phyloP scores from a whole-genome alignment of 2,113 vertebrate species.

The Dipodomys spectabilis region DNA sequence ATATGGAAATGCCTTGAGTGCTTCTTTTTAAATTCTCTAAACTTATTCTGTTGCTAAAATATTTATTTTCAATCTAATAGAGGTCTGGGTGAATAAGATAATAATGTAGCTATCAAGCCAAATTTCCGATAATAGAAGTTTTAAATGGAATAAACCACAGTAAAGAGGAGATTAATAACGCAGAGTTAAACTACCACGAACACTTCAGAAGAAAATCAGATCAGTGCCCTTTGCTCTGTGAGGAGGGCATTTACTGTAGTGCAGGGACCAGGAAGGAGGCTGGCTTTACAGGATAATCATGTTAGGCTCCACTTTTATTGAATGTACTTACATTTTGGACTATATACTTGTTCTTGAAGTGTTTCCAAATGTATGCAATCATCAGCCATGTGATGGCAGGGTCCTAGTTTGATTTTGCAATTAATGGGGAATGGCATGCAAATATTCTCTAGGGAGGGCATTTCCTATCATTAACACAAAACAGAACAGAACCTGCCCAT shows the following conservation, averaged over 20 bases:
- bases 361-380: slow-evolving; percentile 62
- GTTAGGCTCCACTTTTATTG: slow-evolving; percentile 33
- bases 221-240: neutral
- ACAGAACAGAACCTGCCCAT: neutral
- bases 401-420: slow-evolving; percentile 23
- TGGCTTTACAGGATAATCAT: slow-evolving; percentile 12
- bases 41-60: slow-evolving; percentile 63
- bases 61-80: slow-evolving; percentile 50
- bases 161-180: slow-evolving; percentile 58
- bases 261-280: neutral
- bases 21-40: slow-evolving; percentile 45
- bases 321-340: slow-evolving; percentile 46
- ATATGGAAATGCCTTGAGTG: slow-evolving; percentile 52
- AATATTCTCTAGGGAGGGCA: neutral
- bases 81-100: slow-evolving; percentile 54
- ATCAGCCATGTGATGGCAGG: neutral
- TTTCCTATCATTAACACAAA: neutral
- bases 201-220: slow-evolving; percentile 46
- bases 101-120: slow-evolving; percentile 44
- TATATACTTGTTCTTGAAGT: slow-evolving; percentile 49
- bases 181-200: slow-evolving; percentile 6
- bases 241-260: neutral
- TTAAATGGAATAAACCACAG: slow-evolving; percentile 57
- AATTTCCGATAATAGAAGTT: slow-evolving; percentile 52
- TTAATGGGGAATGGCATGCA: neutral